Percentiles rank a stretch among this genome's conserved stretches.
Evolutionary conservation across 2,888 invertebrate genomes (phyloP).

Genomic region (Mantis religiosa): DNA sequence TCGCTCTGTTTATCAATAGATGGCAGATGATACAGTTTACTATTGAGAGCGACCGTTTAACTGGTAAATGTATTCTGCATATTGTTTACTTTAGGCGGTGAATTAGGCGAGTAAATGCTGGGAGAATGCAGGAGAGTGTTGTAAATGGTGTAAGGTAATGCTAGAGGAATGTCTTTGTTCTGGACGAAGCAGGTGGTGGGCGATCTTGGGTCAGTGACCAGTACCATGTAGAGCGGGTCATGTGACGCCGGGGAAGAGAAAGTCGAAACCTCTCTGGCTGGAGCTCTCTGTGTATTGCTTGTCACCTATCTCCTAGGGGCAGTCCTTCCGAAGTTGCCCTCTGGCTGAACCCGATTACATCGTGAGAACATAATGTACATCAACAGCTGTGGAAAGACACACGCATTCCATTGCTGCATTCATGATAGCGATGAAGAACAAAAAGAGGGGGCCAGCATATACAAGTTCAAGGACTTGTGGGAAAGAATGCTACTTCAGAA

Average conservation of each 20-base stretch:
- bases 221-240: not conserved
- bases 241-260: not conserved
- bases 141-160: not conserved
- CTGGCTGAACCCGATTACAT: not conserved
- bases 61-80: too few relatives aligned
- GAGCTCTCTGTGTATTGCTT: not conserved
- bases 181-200: not conserved
- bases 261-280: not conserved
- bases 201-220: not conserved
- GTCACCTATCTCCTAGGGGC: not conserved
- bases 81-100: too few relatives aligned
- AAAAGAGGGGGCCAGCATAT: too few relatives aligned
- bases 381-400: not conserved
- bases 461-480: too few relatives aligned
- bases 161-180: not conserved
- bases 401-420: too few relatives aligned
- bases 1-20: too few relatives aligned
- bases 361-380: not conserved
- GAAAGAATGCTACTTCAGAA: too few relatives aligned
- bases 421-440: too few relatives aligned
- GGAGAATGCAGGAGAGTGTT: not conserved
- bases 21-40: too few relatives aligned
- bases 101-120: not conserved
- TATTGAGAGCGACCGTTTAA: too few relatives aligned
- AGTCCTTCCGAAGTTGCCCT: not conserved